A percentile compares a stretch with the other conserved stretches of the same genome.
These are phyloP conservation scores for Campaea margaritaria DNA, from an alignment of 2,888 invertebrate species.

Conservation along the genomic window DNA sequence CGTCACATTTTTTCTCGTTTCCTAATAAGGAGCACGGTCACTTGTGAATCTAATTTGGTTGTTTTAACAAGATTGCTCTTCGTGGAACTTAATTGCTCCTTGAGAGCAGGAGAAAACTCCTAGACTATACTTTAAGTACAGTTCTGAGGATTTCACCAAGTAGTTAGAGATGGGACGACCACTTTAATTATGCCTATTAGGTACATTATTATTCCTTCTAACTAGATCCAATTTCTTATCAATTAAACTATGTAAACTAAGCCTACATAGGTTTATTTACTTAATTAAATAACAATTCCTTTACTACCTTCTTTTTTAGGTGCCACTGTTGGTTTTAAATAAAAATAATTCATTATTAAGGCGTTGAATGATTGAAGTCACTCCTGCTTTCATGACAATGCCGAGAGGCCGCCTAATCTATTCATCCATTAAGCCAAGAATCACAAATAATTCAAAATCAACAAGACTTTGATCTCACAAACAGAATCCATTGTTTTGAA, in stretches of 20 bases:
- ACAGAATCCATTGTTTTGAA: slow-evolving; percentile 41
- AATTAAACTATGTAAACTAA: too few species aligned
- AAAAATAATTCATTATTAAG: too few species aligned
- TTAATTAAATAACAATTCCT: too few species aligned
- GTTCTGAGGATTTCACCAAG: slow-evolving; percentile 1
- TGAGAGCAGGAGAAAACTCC: slow-evolving; percentile 14
- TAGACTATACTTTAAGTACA: background rate
- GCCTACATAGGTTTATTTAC: too few species aligned
- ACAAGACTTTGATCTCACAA: slow-evolving; percentile 33
- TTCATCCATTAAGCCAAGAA: slow-evolving; percentile 25
- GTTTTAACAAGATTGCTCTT: slow-evolving; percentile 31
- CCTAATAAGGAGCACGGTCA: slow-evolving; percentile 29
- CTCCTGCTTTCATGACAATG: background rate
- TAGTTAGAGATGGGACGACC: background rate
- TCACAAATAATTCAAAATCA: slow-evolving; percentile 30
- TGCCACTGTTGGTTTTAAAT: too few species aligned
- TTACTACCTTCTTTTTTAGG: too few species aligned
- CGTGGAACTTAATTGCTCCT: slow-evolving; percentile 30
- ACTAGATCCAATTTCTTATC: too few species aligned
- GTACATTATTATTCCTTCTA: too few species aligned
- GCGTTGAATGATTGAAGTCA: too few species aligned
- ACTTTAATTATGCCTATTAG: background rate
- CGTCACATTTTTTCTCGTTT: slow-evolving; percentile 32
- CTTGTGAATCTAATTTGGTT: slow-evolving; percentile 40
- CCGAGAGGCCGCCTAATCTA: slow-evolving; percentile 15